Conservation (phyloP, 2,113 vertebrate species). For the Oxygymnocypris stewartii region DNA sequence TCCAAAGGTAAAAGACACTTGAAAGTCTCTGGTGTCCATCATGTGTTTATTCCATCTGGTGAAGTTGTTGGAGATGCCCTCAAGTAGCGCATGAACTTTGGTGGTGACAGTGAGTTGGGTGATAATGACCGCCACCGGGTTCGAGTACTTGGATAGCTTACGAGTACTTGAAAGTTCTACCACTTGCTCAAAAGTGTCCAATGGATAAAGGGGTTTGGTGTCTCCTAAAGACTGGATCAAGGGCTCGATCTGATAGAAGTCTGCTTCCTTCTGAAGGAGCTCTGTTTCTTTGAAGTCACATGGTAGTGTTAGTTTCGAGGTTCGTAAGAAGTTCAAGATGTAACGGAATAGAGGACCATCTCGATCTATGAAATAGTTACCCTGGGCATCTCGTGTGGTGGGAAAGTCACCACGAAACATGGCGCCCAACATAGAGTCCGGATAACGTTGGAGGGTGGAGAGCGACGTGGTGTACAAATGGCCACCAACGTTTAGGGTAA, state of each 20-base stretch:
- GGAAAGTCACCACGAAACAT: conserved; percentile 88
- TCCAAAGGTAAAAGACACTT: conserved; percentile 88
- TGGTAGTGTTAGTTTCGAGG: conserved; percentile 84
- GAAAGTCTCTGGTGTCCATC: conserved; percentile 90
- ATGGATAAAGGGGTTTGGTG: conserved; percentile 82
- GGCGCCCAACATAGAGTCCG: conserved; percentile 87
- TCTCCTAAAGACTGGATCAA: conserved; percentile 86
- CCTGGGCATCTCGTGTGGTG: conserved; percentile 83
- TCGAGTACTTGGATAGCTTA: conserved; percentile 89
- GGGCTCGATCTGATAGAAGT: conserved; percentile 88
- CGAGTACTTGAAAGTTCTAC: conserved; percentile 86
- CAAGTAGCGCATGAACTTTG: conserved; percentile 82
- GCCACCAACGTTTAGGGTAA: conserved; percentile 88
- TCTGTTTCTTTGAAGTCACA: conserved; percentile 87
- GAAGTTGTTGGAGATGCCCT: conserved; percentile 85
- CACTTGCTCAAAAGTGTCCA: conserved; percentile 88
- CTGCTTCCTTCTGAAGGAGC: conserved; percentile 84
- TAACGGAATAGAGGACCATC: conserved; percentile 88
- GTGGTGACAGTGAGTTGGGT: conserved; percentile 86
- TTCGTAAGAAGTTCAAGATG: conserved; percentile 85
- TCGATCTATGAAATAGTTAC: conserved; percentile 88
- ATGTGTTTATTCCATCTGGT: conserved; percentile 90
- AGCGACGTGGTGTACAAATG: conserved; percentile 87
- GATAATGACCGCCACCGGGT: conserved; percentile 85
- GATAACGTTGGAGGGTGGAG: conserved; percentile 82